These are phyloP conservation scores for Turritopsis rubra DNA, from an alignment of 30 jellyfish, hydroid and myxozoan species.

Conservation along the genomic window DNA sequence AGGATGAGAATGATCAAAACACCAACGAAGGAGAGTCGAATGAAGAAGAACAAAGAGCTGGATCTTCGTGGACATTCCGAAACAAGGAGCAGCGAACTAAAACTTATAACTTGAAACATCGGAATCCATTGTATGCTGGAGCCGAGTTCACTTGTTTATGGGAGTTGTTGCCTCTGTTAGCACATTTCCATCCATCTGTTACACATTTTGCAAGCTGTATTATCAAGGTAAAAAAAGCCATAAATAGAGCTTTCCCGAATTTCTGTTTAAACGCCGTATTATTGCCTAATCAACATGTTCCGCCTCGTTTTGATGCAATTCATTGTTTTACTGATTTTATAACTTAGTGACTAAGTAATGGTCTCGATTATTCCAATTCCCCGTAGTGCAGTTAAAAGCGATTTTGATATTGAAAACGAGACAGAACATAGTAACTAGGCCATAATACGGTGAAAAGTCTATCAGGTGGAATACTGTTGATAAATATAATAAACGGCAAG, in stretches of 20 bases:
- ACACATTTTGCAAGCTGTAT: constrained; percentile 57
- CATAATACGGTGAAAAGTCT: no score
- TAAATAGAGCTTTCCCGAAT: no score
- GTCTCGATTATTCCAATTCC: no score
- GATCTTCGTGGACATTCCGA: constrained; percentile 58
- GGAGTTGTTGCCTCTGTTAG: constrained; percentile 64
- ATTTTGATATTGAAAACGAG: no score
- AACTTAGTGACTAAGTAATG: not conserved
- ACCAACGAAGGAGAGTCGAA: constrained; percentile 27
- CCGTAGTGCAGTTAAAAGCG: no score
- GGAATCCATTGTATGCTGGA: constrained; percentile 88
- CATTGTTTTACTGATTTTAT: no score
- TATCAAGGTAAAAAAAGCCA: constrained; percentile 42
- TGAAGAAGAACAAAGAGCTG: not conserved
- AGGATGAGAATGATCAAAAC: constrained; percentile 43
- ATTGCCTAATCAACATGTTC: no score
- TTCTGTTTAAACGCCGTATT: no score
- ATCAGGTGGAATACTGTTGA: no score
- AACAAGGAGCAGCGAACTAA: constrained; percentile 29
- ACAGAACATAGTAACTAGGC: no score
- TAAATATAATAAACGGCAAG: no score
- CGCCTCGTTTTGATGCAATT: no score
- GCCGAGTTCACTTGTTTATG: constrained; percentile 92
- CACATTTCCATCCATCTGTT: constrained; percentile 92
- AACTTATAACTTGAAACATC: constrained; percentile 34